Evolutionary conservation across 2,888 invertebrate species (phyloP).

Genomic region (Ichneumon xanthorius): DNA sequence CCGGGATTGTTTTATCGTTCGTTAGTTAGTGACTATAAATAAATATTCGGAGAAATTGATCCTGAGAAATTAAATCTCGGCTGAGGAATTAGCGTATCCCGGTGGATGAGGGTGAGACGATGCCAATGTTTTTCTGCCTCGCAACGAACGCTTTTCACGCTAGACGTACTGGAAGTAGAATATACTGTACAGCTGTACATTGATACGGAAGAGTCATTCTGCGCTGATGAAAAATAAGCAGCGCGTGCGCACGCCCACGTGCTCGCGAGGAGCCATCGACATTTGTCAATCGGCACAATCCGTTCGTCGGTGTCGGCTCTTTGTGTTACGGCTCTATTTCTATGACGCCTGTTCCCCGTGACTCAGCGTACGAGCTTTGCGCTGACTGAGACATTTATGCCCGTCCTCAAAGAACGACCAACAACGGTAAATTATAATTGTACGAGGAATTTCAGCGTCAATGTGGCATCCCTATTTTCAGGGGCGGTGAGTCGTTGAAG

Average conservation of each 20-base stretch:
- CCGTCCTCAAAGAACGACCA: background rate
- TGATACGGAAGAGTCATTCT: slow-evolving; percentile 1
- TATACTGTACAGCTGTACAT: background rate
- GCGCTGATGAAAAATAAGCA: slow-evolving; percentile 22
- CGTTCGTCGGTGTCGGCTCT: slow-evolving; percentile 23
- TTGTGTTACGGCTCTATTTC: slow-evolving; percentile 12
- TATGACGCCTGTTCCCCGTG: slow-evolving; percentile 2
- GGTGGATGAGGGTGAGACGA: background rate
- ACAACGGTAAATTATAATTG: background rate
- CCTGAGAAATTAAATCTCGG: slow-evolving; percentile 16
- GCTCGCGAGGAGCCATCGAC: slow-evolving; percentile 32
- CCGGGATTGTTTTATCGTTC: slow-evolving; percentile 27
- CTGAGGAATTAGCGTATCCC: slow-evolving; percentile 23
- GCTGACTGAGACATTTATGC: background rate
- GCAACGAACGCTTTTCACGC: background rate
- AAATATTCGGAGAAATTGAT: slow-evolving; percentile 38
- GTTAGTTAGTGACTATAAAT: slow-evolving; percentile 23
- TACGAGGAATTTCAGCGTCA: background rate
- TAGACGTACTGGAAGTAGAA: background rate
- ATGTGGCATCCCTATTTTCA: background rate
- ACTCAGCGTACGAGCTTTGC: background rate
- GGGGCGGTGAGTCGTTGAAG: background rate
- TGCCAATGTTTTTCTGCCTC: slow-evolving; percentile 6
- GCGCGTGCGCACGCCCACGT: slow-evolving; percentile 49
- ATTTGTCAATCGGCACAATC: slow-evolving; percentile 52